Conservation (phyloP, 2,888 invertebrate genomes). For the Rhaphigaster nebulosa region DNA sequence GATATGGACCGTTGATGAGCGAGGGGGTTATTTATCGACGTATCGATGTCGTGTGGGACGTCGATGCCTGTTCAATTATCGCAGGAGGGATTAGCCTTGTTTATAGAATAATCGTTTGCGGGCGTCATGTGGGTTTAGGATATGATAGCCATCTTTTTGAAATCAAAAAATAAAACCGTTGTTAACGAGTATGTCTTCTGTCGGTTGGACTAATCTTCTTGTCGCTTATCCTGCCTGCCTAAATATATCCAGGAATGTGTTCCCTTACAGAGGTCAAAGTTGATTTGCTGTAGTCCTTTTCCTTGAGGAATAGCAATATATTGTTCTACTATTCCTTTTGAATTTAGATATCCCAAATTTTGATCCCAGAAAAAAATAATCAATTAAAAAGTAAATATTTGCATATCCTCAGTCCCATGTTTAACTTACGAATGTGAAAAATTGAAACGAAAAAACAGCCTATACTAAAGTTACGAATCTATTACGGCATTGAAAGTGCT, state of each 20-base stretch:
- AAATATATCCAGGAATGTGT: background rate
- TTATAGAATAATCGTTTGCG: background rate
- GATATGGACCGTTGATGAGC: conserved; percentile 29
- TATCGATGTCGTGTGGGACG: conserved; percentile 41
- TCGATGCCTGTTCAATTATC: conserved; percentile 12
- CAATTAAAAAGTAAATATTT: too few relatives aligned
- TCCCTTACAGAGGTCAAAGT: background rate
- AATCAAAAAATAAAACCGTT: conserved; percentile 16
- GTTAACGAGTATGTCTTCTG: conserved; percentile 26
- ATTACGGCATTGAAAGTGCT: too few relatives aligned
- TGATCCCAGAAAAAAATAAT: background rate
- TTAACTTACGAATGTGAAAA: too few relatives aligned
- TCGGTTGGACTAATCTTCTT: background rate
- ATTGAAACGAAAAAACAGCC: too few relatives aligned
- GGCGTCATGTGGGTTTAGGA: background rate
- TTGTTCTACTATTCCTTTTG: too few relatives aligned
- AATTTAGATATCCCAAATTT: too few relatives aligned
- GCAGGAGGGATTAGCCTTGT: conserved; percentile 10
- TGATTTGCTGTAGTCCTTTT: background rate
- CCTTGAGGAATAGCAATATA: background rate
- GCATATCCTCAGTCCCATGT: too few relatives aligned
- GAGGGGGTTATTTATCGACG: background rate
- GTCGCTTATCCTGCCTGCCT: background rate
- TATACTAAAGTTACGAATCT: too few relatives aligned
- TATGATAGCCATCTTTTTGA: background rate